Base-by-base conservation (phyloP, 2,113 vertebrate species). In the Strix aluco region DNA sequence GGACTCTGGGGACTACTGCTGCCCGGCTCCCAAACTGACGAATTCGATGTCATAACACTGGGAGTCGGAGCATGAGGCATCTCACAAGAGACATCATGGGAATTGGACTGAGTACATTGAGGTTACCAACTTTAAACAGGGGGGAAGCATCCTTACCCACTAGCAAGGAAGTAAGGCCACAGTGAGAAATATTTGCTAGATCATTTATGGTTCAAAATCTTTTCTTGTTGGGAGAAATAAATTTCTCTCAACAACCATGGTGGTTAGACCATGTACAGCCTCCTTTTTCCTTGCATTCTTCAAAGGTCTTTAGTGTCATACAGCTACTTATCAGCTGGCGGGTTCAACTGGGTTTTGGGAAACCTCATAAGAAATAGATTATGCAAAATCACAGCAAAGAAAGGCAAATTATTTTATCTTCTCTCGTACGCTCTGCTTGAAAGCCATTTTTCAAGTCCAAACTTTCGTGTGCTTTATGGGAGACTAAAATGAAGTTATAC, bases 401-500 rank as follows among this genome's bases (percentile, higher is more conserved):
- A 90, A 94, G 61, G 52, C 58, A 91, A 87, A 81, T 74, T 61
- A 59, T 88, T 93, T 92, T 73, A 38, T 89, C 69, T 69, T 86
- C 46, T 55, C 62, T 54, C 3, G 0, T 17, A 12, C 38, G 29
- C 29, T 91, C 78, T 84, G 65, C 67, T 70, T 83, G 78, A 86
- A 94, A 94, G 49, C 86, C 88, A 55, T 74, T 96, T 96, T 96
- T 94, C 87, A 94, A 57, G 40, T 80, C 66, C 78, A 44, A 51
- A 55, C n/a, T 81, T 93, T 95, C 81, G 81, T 86, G 86, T 96
- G 74, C 75, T 92, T 97, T 97, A 70, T 0, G 0, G 72, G 95
- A 96, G 77, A 71, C 94, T 96, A 97, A 96, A 67, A 97, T 55
- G 70, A 96, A 94, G 96, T 93, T 92, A 42, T 42, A 95, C 88